A percentile compares a stretch with the other conserved stretches of the same genome.
Conservation (phyloP, 1,140 invertebrate genomes). For the Drosophila cardini region DNA sequence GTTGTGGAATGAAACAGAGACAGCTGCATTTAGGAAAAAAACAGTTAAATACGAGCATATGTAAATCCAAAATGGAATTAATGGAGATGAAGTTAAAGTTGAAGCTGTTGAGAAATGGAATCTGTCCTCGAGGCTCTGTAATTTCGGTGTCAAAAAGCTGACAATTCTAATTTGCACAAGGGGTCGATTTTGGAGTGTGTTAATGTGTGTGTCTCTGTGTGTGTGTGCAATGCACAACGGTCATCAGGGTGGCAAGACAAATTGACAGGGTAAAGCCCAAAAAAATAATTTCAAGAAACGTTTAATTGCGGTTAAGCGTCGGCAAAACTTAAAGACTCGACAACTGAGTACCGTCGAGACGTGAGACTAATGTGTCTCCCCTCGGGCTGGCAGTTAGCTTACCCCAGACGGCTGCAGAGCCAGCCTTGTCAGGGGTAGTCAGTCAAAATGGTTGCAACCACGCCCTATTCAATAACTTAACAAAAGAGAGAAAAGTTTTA, state of each 20-base stretch:
- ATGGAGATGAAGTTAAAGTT: slow-evolving; percentile 3
- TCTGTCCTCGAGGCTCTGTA: slow-evolving; percentile 60
- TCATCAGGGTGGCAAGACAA: slow-evolving; percentile 73
- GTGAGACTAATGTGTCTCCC: slow-evolving; percentile 34
- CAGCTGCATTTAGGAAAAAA: slow-evolving; percentile 45
- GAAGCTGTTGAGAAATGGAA: slow-evolving; percentile 34
- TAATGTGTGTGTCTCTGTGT: background rate
- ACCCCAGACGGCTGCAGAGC: background rate
- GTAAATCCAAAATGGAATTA: slow-evolving; percentile 63
- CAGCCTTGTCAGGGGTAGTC: slow-evolving; percentile 56
- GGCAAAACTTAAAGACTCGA: slow-evolving; percentile 56
- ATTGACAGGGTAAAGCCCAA: slow-evolving; percentile 62
- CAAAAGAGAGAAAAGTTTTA: slow-evolving; percentile 68
- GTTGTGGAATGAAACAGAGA: slow-evolving; percentile 37
- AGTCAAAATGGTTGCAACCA: slow-evolving; percentile 45
- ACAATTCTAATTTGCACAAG: slow-evolving; percentile 76
- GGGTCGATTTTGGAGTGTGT: slow-evolving; percentile 19
- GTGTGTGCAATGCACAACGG: slow-evolving; percentile 7
- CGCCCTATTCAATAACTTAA: slow-evolving; percentile 80
- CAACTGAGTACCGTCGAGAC: background rate
- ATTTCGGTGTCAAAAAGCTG: slow-evolving; percentile 79
- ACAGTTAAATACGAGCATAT: slow-evolving; percentile 67
- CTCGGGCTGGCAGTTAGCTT: slow-evolving; percentile 13
- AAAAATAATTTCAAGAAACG: slow-evolving; percentile 71
- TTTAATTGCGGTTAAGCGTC: slow-evolving; percentile 78